Conservation (phyloP, 2,888 invertebrate genomes). For the Subacronicta megacephala region DNA sequence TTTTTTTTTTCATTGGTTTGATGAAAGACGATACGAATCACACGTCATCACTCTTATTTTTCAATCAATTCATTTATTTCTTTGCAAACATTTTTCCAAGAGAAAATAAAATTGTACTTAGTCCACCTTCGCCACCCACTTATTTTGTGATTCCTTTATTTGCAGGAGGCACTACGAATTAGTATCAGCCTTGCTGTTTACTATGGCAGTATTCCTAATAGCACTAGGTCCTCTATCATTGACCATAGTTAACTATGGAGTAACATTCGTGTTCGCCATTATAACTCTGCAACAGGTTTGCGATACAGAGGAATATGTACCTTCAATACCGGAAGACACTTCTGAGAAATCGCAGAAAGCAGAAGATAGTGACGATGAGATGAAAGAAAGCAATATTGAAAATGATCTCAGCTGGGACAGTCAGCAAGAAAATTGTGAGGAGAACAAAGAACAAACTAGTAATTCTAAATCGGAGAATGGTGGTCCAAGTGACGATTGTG, state of each 20-base stretch:
- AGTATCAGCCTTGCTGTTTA: conserved; percentile 84
- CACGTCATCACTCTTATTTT: too few species aligned
- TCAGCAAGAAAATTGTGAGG: conserved; percentile 11
- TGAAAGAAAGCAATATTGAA: conserved; percentile 30
- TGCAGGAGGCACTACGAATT: conserved; percentile 85
- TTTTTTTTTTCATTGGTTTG: too few species aligned
- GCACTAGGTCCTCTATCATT: conserved; percentile 90
- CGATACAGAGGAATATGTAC: conserved; percentile 61
- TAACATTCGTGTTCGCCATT: conserved; percentile 87
- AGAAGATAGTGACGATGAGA: conserved; percentile 20
- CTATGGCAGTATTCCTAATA: conserved; percentile 87
- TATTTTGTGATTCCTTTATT: conserved; percentile 48
- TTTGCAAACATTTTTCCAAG: too few species aligned
- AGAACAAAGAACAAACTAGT: conserved; percentile 22
- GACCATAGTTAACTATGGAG: conserved; percentile 90
- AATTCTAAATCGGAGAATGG: conserved; percentile 19
- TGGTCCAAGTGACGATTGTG: conserved; percentile 62
- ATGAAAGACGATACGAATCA: too few species aligned
- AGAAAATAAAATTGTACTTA: too few species aligned
- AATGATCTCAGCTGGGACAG: conserved; percentile 18
- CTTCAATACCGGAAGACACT: conserved; percentile 17
- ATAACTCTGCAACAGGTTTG: conserved; percentile 90
- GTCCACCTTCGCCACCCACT: too few species aligned
- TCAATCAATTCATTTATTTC: too few species aligned
- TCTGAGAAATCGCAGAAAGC: conserved; percentile 19